Conservation (phyloP, 2,797 vertebrate species). For the Gadopsis marmoratus region DNA sequence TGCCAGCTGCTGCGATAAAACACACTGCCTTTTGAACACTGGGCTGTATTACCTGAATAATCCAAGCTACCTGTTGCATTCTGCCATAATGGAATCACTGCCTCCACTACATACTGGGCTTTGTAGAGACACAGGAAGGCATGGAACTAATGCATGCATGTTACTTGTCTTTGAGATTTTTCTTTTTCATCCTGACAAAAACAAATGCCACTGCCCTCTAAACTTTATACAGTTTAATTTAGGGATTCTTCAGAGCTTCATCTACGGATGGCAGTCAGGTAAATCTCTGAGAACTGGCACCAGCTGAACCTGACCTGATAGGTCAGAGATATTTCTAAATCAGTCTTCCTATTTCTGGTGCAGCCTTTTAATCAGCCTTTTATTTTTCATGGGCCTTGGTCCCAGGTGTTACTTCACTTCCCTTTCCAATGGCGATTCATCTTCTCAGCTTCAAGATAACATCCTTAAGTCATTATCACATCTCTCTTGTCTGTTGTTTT, state of each 20-base stretch:
- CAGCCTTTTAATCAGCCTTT: conserved; percentile 44
- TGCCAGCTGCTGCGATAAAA: conserved; percentile 48
- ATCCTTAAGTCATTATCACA: conserved; percentile 50
- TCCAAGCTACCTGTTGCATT: conserved; percentile 46
- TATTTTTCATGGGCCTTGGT: conserved; percentile 48
- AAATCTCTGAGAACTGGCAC: conserved; percentile 61
- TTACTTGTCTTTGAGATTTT: conserved; percentile 3
- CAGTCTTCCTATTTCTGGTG: conserved; percentile 52
- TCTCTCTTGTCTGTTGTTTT: neutral
- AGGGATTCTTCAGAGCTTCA: conserved; percentile 14
- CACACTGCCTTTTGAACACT: conserved; percentile 23
- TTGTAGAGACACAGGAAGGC: neutral
- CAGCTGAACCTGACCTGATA: conserved; percentile 36
- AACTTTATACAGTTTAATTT: conserved; percentile 22
- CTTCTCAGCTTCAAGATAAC: conserved; percentile 28
- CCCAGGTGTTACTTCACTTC: conserved; percentile 4
- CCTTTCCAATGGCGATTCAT: conserved; percentile 31
- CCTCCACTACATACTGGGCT: no score
- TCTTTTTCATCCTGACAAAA: neutral
- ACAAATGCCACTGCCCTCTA: conserved; percentile 19
- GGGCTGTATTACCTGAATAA: conserved; percentile 17
- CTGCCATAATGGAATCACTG: conserved; percentile 24
- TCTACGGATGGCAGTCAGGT: conserved; percentile 18
- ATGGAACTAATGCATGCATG: conserved; percentile 2
- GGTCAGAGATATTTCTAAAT: conserved; percentile 61